Base-by-base conservation (phyloP, 2,888 invertebrate genomes). In the Epirrita christyi region DNA sequence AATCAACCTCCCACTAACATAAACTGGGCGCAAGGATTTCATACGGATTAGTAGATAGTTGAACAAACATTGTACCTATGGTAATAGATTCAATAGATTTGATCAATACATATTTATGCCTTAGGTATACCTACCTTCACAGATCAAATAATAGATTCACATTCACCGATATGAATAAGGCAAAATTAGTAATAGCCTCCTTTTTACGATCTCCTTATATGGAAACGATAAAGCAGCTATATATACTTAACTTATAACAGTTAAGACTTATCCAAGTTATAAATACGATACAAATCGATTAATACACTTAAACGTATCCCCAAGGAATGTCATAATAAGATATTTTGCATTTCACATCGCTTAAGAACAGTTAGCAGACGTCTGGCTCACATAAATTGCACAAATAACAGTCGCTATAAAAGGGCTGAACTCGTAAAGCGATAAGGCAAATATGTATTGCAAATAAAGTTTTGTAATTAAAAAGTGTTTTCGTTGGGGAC, bases 1-100 rank as follows among this genome's bases (percentile, higher is more conserved):
- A 76, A 71, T 73, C 72, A 71, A 68, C 67, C 72, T 70, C 79
- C 78, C 78, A 79, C 76, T 69, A 59, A 38, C 29, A 65, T 21
- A 43, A 47, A 55, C 46, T 54, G 49, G 52, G 63, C 61, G 63
- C 64, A 65, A 55, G 48, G 63, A 66, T 66, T 72, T 70, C 70
- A 69, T 71, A 73, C 65, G 63, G 64, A 71, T 64, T 70, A 66
- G 42, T 66, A 66, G 59, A 52, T 55, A 64, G 53, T 59, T 62
- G 59, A 64, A 62, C 56, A 55, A 69, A 66, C 69, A 68, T 59
- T 59, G 53, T 36, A n/a, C n/a, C n/a, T n/a, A 54, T 51, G 44
- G 57, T 50, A 50, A 53, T 60, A 53, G 45, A 68, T 66, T 40
- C 61, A 59, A 61, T 48, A 34, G 60, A 61, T 57, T 58, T 32